A percentile compares a stretch with the other conserved stretches of the same genome.
Evolutionary conservation across 2,113 vertebrate genomes (phyloP).

Genomic region (Haliaeetus leucogaster): DNA sequence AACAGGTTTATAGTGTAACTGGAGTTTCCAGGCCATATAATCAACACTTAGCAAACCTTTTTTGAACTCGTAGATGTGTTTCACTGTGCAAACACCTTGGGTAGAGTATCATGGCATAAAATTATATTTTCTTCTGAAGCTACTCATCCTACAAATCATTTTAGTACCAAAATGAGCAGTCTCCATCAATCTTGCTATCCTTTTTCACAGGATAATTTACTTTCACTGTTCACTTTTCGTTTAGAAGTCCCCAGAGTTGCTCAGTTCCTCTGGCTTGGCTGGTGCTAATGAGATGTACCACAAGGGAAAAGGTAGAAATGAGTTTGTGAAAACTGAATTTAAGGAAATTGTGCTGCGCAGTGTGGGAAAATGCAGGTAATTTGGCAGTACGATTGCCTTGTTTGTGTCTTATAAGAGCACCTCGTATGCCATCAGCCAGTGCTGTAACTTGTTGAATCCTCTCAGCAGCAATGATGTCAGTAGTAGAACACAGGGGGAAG

Average conservation of each 20-base stretch:
- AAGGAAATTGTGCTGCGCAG: background rate
- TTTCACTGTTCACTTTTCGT: background rate
- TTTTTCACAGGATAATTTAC: background rate
- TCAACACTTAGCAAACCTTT: background rate
- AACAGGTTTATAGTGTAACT: background rate
- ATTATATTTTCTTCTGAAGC: background rate
- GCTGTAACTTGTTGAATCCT: background rate
- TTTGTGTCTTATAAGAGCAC: background rate
- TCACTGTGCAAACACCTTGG: background rate
- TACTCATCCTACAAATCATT: background rate
- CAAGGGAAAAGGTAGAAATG: background rate
- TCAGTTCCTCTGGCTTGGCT: background rate
- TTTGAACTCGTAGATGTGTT: background rate
- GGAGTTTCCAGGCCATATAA: background rate
- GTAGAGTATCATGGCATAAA: background rate
- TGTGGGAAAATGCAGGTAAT: background rate
- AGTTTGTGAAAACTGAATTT: background rate
- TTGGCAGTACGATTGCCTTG: background rate
- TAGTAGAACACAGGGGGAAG: background rate
- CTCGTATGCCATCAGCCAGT: background rate
- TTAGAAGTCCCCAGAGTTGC: background rate
- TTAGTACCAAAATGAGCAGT: background rate
- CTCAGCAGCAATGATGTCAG: background rate
- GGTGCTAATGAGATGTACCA: background rate
- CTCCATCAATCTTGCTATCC: background rate